Evolutionary conservation across 2,797 vertebrate genomes (phyloP).

Genomic region (Myotis daubentonii): DNA sequence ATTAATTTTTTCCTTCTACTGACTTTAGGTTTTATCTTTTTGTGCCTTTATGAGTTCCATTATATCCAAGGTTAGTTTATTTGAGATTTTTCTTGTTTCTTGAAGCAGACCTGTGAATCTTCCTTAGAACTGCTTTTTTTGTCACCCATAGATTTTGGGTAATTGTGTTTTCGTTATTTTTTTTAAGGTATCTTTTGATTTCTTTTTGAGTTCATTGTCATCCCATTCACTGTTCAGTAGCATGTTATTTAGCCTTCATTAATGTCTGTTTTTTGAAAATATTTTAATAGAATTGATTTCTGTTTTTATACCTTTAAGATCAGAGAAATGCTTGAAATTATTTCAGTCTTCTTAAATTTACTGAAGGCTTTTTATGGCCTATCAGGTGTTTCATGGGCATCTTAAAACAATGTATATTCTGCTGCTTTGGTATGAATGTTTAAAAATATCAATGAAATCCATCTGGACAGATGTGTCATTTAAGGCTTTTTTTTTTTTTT

Average conservation of each 20-base stretch:
- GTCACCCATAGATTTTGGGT: too few relatives aligned
- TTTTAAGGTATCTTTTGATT: too few relatives aligned
- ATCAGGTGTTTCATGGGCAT: background rate
- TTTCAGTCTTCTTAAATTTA: background rate
- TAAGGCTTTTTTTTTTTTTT: background rate
- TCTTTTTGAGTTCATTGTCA: too few relatives aligned
- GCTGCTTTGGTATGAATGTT: background rate
- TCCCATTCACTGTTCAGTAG: background rate
- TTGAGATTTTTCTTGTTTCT: too few relatives aligned
- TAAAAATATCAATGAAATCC: background rate
- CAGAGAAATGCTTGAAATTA: background rate
- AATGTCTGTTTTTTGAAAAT: accelerated
- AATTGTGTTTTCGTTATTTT: too few relatives aligned
- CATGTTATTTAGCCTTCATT: background rate
- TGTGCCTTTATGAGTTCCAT: too few relatives aligned
- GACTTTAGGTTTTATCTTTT: too few relatives aligned
- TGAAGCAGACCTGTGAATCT: too few relatives aligned
- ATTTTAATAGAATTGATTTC: background rate
- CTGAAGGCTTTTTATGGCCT: background rate
- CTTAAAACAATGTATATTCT: background rate
- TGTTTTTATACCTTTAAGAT: background rate
- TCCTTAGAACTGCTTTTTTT: too few relatives aligned
- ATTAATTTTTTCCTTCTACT: too few relatives aligned
- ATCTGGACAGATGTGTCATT: background rate
- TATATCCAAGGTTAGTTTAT: too few relatives aligned